Evolutionary conservation across 2,888 invertebrate species (phyloP), one percentile per base, ranked within the genome.

Genomic region (Heliconius ismenius): DNA sequence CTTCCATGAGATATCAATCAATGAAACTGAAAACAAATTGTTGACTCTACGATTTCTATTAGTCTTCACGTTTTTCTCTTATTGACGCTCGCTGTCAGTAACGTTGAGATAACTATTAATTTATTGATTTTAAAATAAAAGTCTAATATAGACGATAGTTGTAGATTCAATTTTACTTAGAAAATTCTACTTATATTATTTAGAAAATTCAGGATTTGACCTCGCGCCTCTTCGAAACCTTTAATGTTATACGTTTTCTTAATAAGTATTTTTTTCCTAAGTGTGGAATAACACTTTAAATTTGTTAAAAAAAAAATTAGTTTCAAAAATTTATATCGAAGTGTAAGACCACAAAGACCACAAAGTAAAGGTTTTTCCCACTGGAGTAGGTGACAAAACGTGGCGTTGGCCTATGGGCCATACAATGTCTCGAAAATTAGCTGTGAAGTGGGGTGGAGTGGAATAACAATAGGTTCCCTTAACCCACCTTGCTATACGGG

Each of bases 21-120:
- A 21, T 54, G 68, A 76, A 74, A 62, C 24, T 60, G 49, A 43
- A 74, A 76, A 54, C 74, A 74, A 76, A 73, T 62, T 69, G 63
- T 75, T 60, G 75, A 69, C 70, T 70, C 15, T 72, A 62, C 60
- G 62, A 21, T 67, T n/a, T 26, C 36, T n/a, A 68, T 69, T 54
- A 69, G 54, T 11, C 11, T 69, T 67, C 39, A 39, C 65, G 65
- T 24, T 67, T 67, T 67, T 15, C 26, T 32, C 36, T 36, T 65
- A 65, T 36, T 36, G 64, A 64, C 63, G 63, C 28, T 68, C 18
- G 63, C 63, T 68, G 32, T 67, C 67, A 13, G 24, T 43, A n/a
- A 13, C 7, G 13, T 68, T 68, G 26, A 36, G 13, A 43, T 26
- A 39, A 24, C 67, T 68, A 43, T 68, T 28, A 18, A 49, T 18